These are phyloP conservation scores for Macaria liturata DNA, from an alignment of 2,888 invertebrate genomes.

Conservation along the genomic window DNA sequence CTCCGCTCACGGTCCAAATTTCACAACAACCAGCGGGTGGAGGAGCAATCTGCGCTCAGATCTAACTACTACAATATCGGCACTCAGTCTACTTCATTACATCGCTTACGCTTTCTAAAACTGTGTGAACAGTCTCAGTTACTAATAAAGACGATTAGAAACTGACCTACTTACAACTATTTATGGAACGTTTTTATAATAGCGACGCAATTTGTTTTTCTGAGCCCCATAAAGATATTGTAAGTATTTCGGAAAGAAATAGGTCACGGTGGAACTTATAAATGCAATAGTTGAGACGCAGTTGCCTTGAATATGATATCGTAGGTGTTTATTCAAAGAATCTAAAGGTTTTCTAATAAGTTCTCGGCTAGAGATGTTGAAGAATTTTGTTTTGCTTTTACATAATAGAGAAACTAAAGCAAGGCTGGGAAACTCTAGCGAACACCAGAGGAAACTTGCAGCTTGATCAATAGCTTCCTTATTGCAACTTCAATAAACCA, in stretches of 20 bases:
- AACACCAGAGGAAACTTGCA: too few relatives aligned
- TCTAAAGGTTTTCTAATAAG: conserved; percentile 9
- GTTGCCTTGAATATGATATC: conserved; percentile 8
- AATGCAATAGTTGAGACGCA: conserved; percentile 8
- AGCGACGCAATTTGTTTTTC: background rate
- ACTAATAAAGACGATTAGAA: conserved; percentile 2
- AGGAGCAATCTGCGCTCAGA: conserved; percentile 52
- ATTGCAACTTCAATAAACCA: conserved; percentile 14
- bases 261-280: conserved; percentile 11
- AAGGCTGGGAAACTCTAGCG: too few relatives aligned
- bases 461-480: conserved; percentile 13
- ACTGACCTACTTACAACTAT: background rate
- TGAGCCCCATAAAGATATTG: background rate
- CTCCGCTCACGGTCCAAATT: conserved; percentile 74
- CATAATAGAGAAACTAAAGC: background rate
- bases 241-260: conserved; percentile 7
- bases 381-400: background rate
- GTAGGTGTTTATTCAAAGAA: conserved; percentile 6
- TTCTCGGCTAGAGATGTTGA: background rate
- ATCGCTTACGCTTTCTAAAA: conserved; percentile 36
- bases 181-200: background rate
- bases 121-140: conserved; percentile 29
- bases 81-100: conserved; percentile 15
- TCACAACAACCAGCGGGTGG: conserved; percentile 71
- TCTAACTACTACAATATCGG: conserved; percentile 33